Percentiles rank a stretch among this genome's conserved stretches.
Conservation (phyloP, 2,113 vertebrate species). For the Bos indicus region DNA sequence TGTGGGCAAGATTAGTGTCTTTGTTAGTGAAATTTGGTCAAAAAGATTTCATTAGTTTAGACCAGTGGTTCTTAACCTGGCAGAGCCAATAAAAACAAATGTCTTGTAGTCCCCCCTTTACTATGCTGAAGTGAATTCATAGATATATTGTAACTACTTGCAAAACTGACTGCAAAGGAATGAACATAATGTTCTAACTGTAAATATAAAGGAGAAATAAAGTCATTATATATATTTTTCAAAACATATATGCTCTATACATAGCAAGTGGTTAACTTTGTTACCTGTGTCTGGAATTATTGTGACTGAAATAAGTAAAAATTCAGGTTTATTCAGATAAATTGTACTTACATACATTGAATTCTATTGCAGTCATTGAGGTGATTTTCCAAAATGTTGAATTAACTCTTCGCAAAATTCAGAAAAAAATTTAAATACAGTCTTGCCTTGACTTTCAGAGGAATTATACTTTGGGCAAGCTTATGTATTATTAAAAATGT, state of each 20-base stretch:
- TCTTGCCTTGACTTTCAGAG: neutral
- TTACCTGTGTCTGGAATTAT: neutral
- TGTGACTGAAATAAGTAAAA: neutral
- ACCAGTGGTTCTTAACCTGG: neutral
- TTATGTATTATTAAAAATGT: neutral
- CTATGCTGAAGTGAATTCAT: neutral
- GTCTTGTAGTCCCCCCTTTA: neutral
- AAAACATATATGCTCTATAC: too few relatives aligned
- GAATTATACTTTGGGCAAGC: neutral
- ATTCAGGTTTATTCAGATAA: neutral
- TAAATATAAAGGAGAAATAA: neutral
- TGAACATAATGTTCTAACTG: neutral
- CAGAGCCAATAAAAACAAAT: neutral
- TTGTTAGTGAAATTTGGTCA: neutral
- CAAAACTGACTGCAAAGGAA: neutral
- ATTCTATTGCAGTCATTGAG: neutral
- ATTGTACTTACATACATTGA: neutral
- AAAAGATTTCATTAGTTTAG: neutral
- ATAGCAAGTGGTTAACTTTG: neutral
- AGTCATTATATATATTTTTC: neutral
- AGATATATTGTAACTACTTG: neutral
- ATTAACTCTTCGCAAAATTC: neutral
- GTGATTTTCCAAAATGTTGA: neutral
- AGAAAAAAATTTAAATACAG: neutral
- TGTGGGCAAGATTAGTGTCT: neutral